These are phyloP conservation scores for Malurus elegans DNA, from an alignment of 2,113 vertebrate species.

Conservation along the genomic window DNA sequence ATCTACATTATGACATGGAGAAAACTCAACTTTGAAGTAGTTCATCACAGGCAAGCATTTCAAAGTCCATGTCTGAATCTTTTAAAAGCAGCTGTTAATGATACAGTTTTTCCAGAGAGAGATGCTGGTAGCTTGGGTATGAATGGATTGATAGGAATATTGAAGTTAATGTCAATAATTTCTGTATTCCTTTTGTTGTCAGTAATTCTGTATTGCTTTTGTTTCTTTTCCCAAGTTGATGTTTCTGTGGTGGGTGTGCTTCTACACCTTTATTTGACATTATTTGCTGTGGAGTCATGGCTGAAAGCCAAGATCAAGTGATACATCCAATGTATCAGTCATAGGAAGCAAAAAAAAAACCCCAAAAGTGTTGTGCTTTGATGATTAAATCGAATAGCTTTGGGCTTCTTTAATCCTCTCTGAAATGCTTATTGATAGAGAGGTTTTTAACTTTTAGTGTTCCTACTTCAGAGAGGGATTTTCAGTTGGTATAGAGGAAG, in stretches of 20 bases:
- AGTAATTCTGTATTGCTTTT: background rate
- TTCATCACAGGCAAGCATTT: background rate
- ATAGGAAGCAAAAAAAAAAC: background rate
- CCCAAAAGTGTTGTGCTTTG: constrained; percentile 7
- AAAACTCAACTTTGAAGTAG: background rate
- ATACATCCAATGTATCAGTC: background rate
- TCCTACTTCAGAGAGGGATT: background rate
- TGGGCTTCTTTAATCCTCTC: background rate
- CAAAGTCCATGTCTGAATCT: background rate
- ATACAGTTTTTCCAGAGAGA: background rate
- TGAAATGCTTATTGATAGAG: background rate
- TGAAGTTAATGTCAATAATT: background rate
- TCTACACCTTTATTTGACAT: background rate
- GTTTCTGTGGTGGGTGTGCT: background rate
- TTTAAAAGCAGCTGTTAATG: background rate
- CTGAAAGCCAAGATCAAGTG: constrained; percentile 32
- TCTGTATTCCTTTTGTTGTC: background rate
- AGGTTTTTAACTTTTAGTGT: background rate
- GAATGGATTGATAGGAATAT: background rate
- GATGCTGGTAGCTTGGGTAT: background rate
- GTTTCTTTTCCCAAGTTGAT: background rate
- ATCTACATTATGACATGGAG: background rate
- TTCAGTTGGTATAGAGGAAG: background rate
- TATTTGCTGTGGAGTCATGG: background rate
- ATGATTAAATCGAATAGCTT: background rate